These are phyloP conservation scores for Lochmaea capreae DNA, from an alignment of 2,888 invertebrate species.

Conservation along the genomic window DNA sequence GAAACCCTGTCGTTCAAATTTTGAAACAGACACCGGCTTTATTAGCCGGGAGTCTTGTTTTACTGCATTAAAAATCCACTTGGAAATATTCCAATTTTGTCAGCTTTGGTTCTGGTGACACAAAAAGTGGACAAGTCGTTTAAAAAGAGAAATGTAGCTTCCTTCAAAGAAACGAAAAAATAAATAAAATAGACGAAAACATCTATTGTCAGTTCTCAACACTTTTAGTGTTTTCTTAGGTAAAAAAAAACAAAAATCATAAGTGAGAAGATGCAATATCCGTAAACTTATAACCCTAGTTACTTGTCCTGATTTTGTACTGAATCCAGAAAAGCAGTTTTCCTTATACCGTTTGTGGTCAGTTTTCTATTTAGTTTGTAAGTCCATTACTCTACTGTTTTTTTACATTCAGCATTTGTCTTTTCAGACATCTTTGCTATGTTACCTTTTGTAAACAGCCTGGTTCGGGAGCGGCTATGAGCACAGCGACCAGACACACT, in stretches of 20 bases:
- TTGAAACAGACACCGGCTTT: conserved; percentile 10
- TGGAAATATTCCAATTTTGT: conserved; percentile 50
- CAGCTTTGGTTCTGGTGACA: conserved; percentile 35
- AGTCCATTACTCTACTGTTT: too few species aligned
- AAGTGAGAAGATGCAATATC: not conserved
- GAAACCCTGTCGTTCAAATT: not conserved
- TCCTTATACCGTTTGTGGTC: too few species aligned
- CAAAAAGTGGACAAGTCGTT: conserved; percentile 29
- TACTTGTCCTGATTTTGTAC: too few species aligned
- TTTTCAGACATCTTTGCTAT: too few species aligned
- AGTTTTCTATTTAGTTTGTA: too few species aligned
- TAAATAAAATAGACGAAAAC: not conserved
- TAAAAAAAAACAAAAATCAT: not conserved
- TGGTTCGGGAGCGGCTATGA: too few species aligned
- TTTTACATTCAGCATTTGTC: too few species aligned
- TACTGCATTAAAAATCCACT: conserved; percentile 40
- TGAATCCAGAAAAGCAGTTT: too few species aligned
- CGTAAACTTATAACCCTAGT: not conserved
- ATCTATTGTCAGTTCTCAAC: not conserved
- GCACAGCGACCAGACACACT: too few species aligned
- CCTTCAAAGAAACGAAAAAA: conserved; percentile 1
- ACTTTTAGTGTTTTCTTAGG: not conserved
- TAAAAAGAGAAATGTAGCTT: conserved; percentile 7
- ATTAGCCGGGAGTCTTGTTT: conserved; percentile 11
- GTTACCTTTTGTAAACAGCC: too few species aligned